Base-by-base conservation (phyloP, 2,888 invertebrate genomes). In the Dasypogon diadema region DNA sequence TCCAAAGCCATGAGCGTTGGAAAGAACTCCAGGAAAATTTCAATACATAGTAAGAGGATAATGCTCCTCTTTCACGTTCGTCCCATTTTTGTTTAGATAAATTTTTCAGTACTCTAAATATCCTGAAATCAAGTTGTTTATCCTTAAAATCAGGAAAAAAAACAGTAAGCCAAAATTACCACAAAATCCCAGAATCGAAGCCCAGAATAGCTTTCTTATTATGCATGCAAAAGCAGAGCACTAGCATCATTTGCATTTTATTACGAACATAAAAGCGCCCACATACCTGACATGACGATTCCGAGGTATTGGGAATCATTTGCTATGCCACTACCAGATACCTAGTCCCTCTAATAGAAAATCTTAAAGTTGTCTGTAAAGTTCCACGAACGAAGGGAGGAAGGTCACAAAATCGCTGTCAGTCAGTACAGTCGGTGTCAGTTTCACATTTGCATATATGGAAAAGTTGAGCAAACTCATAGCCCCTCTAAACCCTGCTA, bases 371-470 rank as follows among this genome's bases (percentile, higher is more conserved):
- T 60, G 8, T 16, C 8, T 10, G 2, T 18, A 60, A 26, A 37
- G 18, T 16, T n/a, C 8, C 16, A 12, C 10, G 12, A 10, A n/a
- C 6, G 2, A 18, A 16, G 16, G 18, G 0, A 51, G 22, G 18
- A 10, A 51, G 16, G 18, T 16, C 3, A 46, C n/a, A 16, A 18
- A 10, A 12, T 14, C 34, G 60, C 37, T 60, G 34, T 34, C 60
- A 34, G 34, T 34, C 60, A 34, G 34, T 21, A 60, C 60, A 60
- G 34, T 34, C 37, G 60, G 60, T 30, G 34, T 58, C 58, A 58
- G 16, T 58, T 58, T 58, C 16, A 26, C 18, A 60, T 60, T 60
- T 34, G 60, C 37, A 60, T 60, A 60, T 60, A 34, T 60, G 60
- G 37, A 60, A 60, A 60, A 60, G 16, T 18, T 18, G 24, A 60